phyloP scores from a whole-genome alignment of 1,140 invertebrate genomes.

The Argopecten irradians region DNA sequence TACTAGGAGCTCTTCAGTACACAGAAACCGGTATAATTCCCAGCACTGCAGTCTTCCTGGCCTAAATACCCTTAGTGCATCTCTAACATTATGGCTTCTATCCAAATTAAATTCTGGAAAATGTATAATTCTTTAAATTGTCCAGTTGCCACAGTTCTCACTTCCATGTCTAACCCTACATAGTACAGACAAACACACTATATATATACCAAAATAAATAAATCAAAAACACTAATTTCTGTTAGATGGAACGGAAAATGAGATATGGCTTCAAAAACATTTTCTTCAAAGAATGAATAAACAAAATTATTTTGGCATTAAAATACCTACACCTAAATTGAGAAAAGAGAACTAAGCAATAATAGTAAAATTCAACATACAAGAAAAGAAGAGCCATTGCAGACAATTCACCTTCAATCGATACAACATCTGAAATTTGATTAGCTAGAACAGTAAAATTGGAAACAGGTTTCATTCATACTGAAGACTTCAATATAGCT shows the following conservation, averaged over 20 bases:
- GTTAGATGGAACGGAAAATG: background rate
- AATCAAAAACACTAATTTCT: background rate
- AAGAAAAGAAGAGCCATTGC: no score
- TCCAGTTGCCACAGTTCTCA: background rate
- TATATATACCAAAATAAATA: background rate
- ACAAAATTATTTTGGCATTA: background rate
- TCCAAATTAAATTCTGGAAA: background rate
- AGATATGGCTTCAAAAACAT: background rate
- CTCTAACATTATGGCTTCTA: background rate
- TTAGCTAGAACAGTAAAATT: no score
- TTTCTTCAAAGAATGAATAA: background rate
- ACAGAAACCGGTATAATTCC: background rate
- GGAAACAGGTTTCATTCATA: no score
- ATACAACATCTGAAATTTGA: no score
- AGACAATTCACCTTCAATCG: no score
- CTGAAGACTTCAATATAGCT: no score
- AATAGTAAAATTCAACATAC: no score
- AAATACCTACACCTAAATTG: background rate
- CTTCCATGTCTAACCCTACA: background rate
- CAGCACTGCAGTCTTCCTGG: background rate
- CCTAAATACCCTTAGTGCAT: background rate
- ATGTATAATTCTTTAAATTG: slow-evolving; percentile 11
- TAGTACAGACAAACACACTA: background rate
- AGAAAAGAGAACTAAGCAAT: no score
- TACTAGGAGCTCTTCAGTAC: background rate